Conservation (phyloP, 2,888 invertebrate genomes). For the Philereme transversata region DNA sequence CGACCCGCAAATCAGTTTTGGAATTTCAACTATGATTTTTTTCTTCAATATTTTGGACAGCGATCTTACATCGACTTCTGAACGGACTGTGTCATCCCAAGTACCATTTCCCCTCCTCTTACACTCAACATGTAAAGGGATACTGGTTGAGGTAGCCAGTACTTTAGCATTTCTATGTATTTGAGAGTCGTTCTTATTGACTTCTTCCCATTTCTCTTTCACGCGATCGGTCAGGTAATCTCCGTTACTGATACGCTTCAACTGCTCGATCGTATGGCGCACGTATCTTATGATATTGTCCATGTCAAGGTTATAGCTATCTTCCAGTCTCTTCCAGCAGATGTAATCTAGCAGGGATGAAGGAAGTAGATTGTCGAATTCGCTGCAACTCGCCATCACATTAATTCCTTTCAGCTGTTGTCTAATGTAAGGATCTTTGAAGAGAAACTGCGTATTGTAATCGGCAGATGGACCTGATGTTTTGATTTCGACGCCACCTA, state of each 20-base stretch:
- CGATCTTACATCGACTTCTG: slow-evolving; percentile 69
- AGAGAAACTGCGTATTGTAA: slow-evolving; percentile 56
- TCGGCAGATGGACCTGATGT: slow-evolving; percentile 47
- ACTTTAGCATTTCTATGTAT: slow-evolving; percentile 48
- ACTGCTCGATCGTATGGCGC: slow-evolving; percentile 70
- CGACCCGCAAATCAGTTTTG: slow-evolving; percentile 64
- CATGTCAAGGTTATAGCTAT: slow-evolving; percentile 74
- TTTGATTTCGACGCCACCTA: slow-evolving; percentile 59
- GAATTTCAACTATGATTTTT: slow-evolving; percentile 68
- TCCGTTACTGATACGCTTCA: slow-evolving; percentile 77
- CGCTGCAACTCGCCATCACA: slow-evolving; percentile 44
- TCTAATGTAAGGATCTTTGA: slow-evolving; percentile 61
- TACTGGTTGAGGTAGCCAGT: slow-evolving; percentile 61
- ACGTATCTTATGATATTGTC: slow-evolving; percentile 73
- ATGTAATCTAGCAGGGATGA: slow-evolving; percentile 69
- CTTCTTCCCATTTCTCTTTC: slow-evolving; percentile 73
- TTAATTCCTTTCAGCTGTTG: slow-evolving; percentile 58
- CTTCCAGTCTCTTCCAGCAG: slow-evolving; percentile 68
- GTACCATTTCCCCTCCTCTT: slow-evolving; percentile 49
- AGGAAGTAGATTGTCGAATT: slow-evolving; percentile 54
- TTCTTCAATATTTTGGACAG: slow-evolving; percentile 71
- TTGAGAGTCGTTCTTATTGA: slow-evolving; percentile 37
- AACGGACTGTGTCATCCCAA: slow-evolving; percentile 70
- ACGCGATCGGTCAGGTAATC: slow-evolving; percentile 73
- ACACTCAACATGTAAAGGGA: slow-evolving; percentile 60